Conservation (phyloP, 1,140 invertebrate species). For the Homalodisca vitripennis region DNA sequence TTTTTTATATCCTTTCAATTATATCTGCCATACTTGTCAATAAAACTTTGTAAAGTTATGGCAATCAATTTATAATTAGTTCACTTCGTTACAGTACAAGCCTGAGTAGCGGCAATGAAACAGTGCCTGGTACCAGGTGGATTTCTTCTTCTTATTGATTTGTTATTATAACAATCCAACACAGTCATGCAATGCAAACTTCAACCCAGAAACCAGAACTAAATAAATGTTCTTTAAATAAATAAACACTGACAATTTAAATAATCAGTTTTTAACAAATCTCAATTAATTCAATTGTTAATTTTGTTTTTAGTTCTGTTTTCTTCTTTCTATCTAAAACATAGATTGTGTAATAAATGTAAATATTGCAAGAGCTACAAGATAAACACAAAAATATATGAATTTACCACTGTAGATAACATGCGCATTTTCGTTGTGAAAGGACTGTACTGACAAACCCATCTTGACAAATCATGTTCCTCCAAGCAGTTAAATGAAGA, state of each 20-base stretch:
- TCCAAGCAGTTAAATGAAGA: too few relatives aligned
- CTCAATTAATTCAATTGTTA: too few relatives aligned
- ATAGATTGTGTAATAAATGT: neutral
- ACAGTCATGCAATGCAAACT: conserved; percentile 9
- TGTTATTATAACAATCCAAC: conserved; percentile 8
- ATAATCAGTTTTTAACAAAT: too few relatives aligned
- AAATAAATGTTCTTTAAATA: too few relatives aligned
- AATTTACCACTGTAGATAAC: too few relatives aligned
- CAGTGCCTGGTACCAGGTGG: neutral
- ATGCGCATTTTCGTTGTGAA: neutral
- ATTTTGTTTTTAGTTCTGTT: conserved; percentile 23
- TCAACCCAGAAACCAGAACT: conserved; percentile 11
- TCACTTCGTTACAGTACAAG: too few relatives aligned
- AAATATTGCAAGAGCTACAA: neutral
- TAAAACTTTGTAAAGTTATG: too few relatives aligned
- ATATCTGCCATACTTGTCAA: too few relatives aligned
- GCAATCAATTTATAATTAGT: too few relatives aligned
- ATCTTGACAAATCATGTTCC: conserved; percentile 10
- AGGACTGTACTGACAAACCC: neutral
- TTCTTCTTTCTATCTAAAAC: neutral
- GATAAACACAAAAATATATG: too few relatives aligned
- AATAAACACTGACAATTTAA: too few relatives aligned
- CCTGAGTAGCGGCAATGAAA: neutral
- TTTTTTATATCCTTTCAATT: too few relatives aligned
- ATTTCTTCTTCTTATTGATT: conserved; percentile 25